phyloP scores from a whole-genome alignment of 1,140 invertebrate species.

The Penaeus indicus region DNA sequence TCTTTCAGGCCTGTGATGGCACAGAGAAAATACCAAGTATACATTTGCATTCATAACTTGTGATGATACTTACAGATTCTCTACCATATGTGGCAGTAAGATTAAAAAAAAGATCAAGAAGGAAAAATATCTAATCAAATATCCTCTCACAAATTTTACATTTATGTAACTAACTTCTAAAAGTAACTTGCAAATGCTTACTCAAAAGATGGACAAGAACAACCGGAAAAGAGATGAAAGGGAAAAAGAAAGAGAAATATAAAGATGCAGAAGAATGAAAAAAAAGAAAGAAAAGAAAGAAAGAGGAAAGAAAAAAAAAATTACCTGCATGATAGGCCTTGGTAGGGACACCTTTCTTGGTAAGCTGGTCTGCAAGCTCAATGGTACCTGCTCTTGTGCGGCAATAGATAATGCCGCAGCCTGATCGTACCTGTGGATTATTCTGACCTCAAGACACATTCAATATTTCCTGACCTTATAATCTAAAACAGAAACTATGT shows the following conservation, averaged over 20 bases:
- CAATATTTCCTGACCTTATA: neutral
- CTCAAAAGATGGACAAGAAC: too few species aligned
- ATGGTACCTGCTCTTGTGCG: constrained; percentile 78
- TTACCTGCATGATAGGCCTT: constrained; percentile 78
- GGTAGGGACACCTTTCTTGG: constrained; percentile 73
- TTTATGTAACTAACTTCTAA: too few species aligned
- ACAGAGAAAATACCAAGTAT: constrained; percentile 7
- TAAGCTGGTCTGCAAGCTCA: constrained; percentile 75
- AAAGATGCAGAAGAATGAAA: too few species aligned
- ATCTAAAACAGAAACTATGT: neutral
- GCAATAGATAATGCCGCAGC: constrained; percentile 83
- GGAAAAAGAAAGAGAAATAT: too few species aligned
- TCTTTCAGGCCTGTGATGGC: constrained; percentile 72
- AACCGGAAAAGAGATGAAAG: too few species aligned
- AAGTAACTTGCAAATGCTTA: too few species aligned
- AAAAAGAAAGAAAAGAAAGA: neutral
- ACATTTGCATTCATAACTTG: neutral
- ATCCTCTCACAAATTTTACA: too few species aligned
- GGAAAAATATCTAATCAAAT: too few species aligned
- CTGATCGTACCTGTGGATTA: constrained; percentile 75
- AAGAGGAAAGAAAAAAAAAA: constrained; percentile 31
- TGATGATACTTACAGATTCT: neutral
- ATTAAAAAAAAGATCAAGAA: too few species aligned
- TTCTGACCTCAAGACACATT: constrained; percentile 27
- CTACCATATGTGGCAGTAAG: too few species aligned